Conservation (phyloP, 2,113 vertebrate genomes). For the Felis catus region DNA sequence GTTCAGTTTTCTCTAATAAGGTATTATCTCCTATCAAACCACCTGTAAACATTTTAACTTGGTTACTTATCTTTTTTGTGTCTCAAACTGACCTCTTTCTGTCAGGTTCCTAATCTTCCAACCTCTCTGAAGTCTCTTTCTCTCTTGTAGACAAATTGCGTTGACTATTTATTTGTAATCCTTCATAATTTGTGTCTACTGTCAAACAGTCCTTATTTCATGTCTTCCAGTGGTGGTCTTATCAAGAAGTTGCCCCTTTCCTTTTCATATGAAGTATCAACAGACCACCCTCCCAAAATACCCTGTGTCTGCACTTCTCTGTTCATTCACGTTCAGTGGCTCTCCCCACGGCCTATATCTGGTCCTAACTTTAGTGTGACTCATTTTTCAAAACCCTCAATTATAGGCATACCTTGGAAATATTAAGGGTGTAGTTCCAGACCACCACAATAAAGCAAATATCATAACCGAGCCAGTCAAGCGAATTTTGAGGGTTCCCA, state of each 20-base stretch:
- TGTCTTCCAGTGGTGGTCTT: not conserved
- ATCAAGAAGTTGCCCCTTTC: not conserved
- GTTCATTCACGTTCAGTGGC: not conserved
- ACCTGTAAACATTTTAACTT: slow-evolving; percentile 11
- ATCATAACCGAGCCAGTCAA: not conserved
- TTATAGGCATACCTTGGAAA: not conserved
- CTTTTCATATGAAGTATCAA: not conserved
- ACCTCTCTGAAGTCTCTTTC: not conserved
- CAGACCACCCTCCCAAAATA: not conserved
- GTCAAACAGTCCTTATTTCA: not conserved
- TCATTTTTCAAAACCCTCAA: not conserved
- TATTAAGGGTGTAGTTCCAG: not conserved
- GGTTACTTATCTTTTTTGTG: not conserved
- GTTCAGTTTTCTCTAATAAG: not conserved
- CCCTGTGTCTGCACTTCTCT: not conserved
- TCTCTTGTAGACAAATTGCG: not conserved
- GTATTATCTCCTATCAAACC: not conserved
- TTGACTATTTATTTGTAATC: not conserved
- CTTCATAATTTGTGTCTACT: not conserved
- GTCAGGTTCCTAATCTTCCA: not conserved
- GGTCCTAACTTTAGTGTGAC: not conserved
- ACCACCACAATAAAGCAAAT: not conserved
- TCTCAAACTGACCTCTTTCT: not conserved
- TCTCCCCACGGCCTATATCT: not conserved
- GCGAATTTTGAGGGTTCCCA: not conserved